Base-by-base conservation (phyloP, 2,888 invertebrate species). In the Nomada fabriciana region DNA sequence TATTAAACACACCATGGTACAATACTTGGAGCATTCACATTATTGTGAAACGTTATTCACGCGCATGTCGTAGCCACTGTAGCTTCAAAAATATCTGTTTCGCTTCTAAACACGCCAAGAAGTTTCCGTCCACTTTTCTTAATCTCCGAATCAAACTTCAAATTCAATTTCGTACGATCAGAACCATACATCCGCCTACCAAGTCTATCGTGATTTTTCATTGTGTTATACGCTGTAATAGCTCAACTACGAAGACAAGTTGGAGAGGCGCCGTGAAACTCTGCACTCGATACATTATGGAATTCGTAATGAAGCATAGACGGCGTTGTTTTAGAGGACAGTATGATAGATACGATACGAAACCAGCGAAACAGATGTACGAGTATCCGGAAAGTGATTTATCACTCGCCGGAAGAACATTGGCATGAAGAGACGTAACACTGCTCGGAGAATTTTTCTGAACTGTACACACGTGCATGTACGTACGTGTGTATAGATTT, bases 361-460 rank as follows among this genome's bases (percentile, higher is more conserved):
- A 84, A 76, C 73, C 74, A 50, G 72, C 36, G 78, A 59, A 83
- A 86, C 86, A 83, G 86, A 86, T 86, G 86, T 80, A 83, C 63
- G 67, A 55, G 68, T 52, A 70, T 75, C 78, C 78, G 78, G 75
- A 59, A 84, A 82, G 71, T 76, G 78, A 85, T 85, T 78, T 82
- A 85, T 84, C 84, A 78, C 55, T 55, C 20, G 57, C 47, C 43
- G 68, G 50, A 76, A 64, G 59, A 79, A 68, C 52, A 64, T 76
- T 64, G 76, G 43, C 57, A 60, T 11, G 18, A 60, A 47, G 15
- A 18, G 15, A 43, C n/a, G 69, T 9, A 55, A 23, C 47, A 25
- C 59, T 23, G 10, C 18, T 43, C 10, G 36, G 11, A 23, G 76
- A 80, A 76, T 80, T 80, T 74, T 74, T 50, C 74, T 52, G 13